These are phyloP conservation scores for Struthio camelus DNA, from an alignment of 2,113 vertebrate genomes.

Conservation along the genomic window DNA sequence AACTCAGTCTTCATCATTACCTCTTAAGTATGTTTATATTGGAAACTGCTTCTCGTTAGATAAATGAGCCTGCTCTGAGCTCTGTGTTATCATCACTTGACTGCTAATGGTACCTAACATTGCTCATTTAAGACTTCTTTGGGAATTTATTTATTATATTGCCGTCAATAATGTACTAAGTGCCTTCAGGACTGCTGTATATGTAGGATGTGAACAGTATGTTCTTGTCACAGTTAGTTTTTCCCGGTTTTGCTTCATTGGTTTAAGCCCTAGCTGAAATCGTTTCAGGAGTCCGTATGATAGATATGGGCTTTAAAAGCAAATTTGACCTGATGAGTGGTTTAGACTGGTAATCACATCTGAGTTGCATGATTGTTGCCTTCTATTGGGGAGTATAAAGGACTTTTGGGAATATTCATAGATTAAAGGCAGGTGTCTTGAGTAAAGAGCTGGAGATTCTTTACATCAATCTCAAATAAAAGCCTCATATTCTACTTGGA, in stretches of 20 bases:
- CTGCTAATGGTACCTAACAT: background rate
- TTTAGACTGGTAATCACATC: slow-evolving; percentile 50
- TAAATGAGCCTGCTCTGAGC: slow-evolving; percentile 19
- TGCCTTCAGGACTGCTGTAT: background rate
- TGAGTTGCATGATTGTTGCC: slow-evolving; percentile 52
- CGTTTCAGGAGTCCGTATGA: background rate
- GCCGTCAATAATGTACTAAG: background rate
- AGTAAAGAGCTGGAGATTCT: slow-evolving; percentile 69
- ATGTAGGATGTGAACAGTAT: background rate
- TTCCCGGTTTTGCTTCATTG: background rate
- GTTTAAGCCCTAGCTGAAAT: background rate
- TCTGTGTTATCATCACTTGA: background rate
- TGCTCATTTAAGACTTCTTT: background rate
- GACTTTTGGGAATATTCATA: slow-evolving; percentile 65
- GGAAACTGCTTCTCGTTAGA: slow-evolving; percentile 33
- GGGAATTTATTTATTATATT: background rate
- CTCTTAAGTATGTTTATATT: slow-evolving; percentile 23
- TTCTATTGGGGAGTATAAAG: slow-evolving; percentile 66
- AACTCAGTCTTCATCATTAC: slow-evolving; percentile 14
- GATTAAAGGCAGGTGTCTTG: slow-evolving; percentile 82
- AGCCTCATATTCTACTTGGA: slow-evolving; percentile 31
- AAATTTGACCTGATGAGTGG: slow-evolving; percentile 22
- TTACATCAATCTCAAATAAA: slow-evolving; percentile 73
- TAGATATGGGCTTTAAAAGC: background rate
- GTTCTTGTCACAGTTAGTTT: background rate